Evolutionary conservation across 2,113 vertebrate species (phyloP).

Genomic region (Cardinalis cardinalis): DNA sequence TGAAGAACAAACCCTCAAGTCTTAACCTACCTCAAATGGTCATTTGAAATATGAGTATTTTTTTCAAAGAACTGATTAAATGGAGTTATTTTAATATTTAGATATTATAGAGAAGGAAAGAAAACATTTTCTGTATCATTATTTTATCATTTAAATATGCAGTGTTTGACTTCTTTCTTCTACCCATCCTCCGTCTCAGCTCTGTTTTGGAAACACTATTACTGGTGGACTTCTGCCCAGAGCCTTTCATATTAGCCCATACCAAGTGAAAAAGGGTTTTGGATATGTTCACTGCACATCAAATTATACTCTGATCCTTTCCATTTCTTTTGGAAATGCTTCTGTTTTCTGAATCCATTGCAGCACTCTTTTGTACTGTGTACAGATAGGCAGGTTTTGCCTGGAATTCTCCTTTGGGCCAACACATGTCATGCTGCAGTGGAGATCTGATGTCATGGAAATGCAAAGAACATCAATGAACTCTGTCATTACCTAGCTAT

Average conservation of each 20-base stretch:
- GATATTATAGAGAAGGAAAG: neutral
- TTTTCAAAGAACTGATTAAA: neutral
- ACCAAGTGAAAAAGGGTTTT: rapidly evolving
- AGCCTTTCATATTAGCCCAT: neutral
- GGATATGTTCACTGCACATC: neutral
- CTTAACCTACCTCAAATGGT: neutral
- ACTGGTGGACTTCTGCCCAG: neutral
- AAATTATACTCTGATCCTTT: neutral
- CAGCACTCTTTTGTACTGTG: neutral
- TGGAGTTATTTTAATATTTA: neutral
- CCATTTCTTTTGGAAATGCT: neutral
- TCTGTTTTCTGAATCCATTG: neutral
- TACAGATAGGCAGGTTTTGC: neutral
- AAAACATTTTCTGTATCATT: neutral
- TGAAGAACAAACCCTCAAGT: neutral
- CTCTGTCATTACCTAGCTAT: neutral
- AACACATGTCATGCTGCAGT: neutral
- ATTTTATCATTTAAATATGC: neutral
- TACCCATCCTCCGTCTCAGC: neutral
- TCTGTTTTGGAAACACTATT: neutral
- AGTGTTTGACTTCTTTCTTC: neutral
- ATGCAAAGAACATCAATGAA: neutral
- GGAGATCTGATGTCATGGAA: neutral
- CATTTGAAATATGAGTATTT: neutral
- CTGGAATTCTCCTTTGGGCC: neutral